phyloP scores from a whole-genome alignment of 2,888 invertebrate species.

The Cyclophora albipunctata region DNA sequence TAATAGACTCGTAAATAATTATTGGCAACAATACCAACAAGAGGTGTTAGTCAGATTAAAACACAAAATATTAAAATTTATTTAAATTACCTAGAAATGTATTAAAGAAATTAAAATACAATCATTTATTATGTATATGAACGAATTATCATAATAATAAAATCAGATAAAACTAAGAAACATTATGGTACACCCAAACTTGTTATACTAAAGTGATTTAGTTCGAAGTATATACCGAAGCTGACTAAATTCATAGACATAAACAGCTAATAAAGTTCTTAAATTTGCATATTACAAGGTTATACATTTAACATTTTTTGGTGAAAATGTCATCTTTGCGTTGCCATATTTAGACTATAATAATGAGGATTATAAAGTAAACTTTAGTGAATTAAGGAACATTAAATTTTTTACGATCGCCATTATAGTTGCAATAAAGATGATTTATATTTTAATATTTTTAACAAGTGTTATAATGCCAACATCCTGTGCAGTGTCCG shows the following conservation, averaged over 20 bases:
- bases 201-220: conserved; percentile 12
- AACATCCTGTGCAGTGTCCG: background rate
- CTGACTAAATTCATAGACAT: conserved; percentile 9
- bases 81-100: conserved; percentile 14
- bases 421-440: no score
- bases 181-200: conserved; percentile 8
- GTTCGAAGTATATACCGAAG: conserved; percentile 11
- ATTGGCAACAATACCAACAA: conserved; percentile 18
- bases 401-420: no score
- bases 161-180: conserved; percentile 9
- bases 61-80: conserved; percentile 19
- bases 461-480: background rate
- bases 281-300: conserved; percentile 20
- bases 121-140: conserved; percentile 10
- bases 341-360: no score
- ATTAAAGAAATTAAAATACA: conserved; percentile 8
- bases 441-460: no score
- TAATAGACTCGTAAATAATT: conserved; percentile 13
- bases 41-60: conserved; percentile 2
- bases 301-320: conserved; percentile 12
- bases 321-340: conserved; percentile 8
- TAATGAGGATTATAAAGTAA: conserved; percentile 8
- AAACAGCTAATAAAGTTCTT: conserved; percentile 21
- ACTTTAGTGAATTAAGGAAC: conserved; percentile 8
- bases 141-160: conserved; percentile 8